Conservation (phyloP, 2,888 invertebrate genomes). For the Troilus luridus region DNA sequence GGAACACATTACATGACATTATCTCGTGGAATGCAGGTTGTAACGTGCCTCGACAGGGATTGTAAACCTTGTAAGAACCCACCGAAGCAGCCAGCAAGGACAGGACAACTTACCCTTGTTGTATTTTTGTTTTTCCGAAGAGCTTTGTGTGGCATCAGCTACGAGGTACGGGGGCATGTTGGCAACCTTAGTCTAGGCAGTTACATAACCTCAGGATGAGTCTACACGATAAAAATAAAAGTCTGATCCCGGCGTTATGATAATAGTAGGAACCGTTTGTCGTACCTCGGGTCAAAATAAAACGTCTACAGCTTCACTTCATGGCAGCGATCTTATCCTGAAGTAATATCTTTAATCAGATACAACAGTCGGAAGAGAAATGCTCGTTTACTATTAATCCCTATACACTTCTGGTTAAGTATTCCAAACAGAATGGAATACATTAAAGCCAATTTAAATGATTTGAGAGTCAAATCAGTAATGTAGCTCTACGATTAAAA, state of each 20-base stretch:
- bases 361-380: background rate
- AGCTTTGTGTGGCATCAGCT: background rate
- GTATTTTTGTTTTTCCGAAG: background rate
- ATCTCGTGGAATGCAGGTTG: background rate
- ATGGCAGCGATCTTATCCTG: conserved; percentile 14
- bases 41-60: background rate
- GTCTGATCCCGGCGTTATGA: background rate
- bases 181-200: background rate
- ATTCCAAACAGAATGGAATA: background rate
- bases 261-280: background rate
- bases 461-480: background rate
- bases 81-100: background rate
- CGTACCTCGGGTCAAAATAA: background rate
- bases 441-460: background rate
- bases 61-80: background rate
- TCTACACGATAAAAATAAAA: background rate
- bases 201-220: background rate
- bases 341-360: background rate
- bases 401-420: background rate
- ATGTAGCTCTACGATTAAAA: background rate
- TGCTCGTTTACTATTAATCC: background rate
- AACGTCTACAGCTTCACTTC: background rate
- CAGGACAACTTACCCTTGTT: background rate
- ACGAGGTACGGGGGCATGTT: background rate
- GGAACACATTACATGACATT: background rate